A percentile compares a stretch with the other conserved stretches of the same genome.
phyloP scores from a whole-genome alignment of 2,888 invertebrate genomes.

The Ischnus inquisitorius region DNA sequence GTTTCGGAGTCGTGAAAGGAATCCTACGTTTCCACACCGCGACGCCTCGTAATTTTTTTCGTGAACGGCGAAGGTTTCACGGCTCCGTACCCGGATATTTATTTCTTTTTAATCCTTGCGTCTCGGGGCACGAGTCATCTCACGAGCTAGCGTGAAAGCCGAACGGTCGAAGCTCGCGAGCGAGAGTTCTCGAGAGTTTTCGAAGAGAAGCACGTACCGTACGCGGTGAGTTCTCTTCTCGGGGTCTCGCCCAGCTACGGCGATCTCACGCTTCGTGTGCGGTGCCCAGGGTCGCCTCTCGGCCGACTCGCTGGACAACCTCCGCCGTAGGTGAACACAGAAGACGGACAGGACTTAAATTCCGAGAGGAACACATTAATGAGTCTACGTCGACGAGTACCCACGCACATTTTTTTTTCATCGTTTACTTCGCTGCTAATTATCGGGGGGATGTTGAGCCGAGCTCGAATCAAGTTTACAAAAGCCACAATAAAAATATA shows the following conservation, averaged over 20 bases:
- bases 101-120: slow-evolving; percentile 24
- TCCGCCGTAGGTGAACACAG: background rate
- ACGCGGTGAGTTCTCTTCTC: slow-evolving; percentile 13
- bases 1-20: slow-evolving; percentile 22
- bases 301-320: slow-evolving; percentile 1
- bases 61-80: slow-evolving; percentile 13
- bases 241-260: slow-evolving; percentile 18
- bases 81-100: slow-evolving; percentile 7
- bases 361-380: slow-evolving; percentile 41
- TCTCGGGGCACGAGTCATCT: slow-evolving; percentile 14
- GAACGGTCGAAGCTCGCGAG: slow-evolving; percentile 8
- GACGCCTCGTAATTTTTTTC: slow-evolving; percentile 7
- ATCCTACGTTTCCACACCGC: slow-evolving; percentile 6
- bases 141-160: background rate
- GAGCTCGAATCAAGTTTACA: background rate
- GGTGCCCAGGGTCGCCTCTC: background rate
- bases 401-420: slow-evolving; percentile 13
- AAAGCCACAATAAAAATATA: background rate
- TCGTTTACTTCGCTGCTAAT: slow-evolving; percentile 10
- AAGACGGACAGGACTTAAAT: slow-evolving; percentile 30
- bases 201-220: slow-evolving; percentile 40
- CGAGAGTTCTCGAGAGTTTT: slow-evolving; percentile 36
- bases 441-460: slow-evolving; percentile 10
- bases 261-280: slow-evolving; percentile 45
- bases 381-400: slow-evolving; percentile 27